phyloP scores from a whole-genome alignment of 2,113 vertebrate genomes.

The Syrrhaptes paradoxus region DNA sequence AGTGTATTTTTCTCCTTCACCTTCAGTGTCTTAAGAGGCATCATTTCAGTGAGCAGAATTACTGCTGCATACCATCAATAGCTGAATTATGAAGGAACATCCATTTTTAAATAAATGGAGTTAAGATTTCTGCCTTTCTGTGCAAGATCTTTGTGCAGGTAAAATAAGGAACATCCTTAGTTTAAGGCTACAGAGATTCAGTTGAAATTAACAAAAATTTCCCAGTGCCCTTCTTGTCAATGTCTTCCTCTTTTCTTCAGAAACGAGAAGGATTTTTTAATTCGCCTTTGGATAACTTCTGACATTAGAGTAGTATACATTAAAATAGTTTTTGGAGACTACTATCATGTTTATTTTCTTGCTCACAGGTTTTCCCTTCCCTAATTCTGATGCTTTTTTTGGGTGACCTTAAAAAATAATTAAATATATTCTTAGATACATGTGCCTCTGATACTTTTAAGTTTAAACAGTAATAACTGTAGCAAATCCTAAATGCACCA shows the following conservation, averaged over 20 bases:
- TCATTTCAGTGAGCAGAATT: neutral
- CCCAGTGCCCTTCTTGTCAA: neutral
- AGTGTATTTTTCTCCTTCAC: neutral
- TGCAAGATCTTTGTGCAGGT: neutral
- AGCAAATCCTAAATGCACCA: neutral
- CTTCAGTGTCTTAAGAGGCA: neutral
- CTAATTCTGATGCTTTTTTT: neutral
- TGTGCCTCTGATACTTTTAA: neutral
- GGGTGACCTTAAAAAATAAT: neutral
- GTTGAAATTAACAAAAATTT: neutral
- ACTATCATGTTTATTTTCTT: neutral
- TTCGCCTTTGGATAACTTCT: neutral
- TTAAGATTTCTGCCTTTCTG: neutral
- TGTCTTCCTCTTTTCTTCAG: neutral
- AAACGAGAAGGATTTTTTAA: neutral
- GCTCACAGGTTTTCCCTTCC: rapidly evolving
- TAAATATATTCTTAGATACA: neutral
- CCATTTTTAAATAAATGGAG: neutral
- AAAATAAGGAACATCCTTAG: neutral
- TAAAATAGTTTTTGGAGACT: neutral
- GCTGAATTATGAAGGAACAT: neutral
- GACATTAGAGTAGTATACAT: neutral
- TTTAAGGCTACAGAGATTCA: neutral
- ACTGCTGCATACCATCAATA: neutral
- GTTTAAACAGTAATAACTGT: neutral